Evolutionary conservation across 2,113 vertebrate genomes (phyloP).

Genomic region (Ondatra zibethicus): DNA sequence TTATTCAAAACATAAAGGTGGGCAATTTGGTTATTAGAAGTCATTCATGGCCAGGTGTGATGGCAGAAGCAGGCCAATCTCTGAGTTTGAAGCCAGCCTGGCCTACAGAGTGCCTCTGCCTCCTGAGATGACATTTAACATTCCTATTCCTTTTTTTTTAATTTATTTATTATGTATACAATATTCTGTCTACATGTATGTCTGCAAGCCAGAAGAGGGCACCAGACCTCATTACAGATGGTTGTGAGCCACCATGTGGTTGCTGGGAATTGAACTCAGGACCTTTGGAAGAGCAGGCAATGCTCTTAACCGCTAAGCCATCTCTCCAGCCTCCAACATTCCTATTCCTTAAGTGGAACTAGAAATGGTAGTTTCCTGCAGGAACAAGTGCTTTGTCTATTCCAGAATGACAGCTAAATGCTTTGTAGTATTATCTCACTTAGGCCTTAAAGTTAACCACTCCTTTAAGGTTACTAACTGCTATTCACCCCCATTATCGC

Average conservation of each 20-base stretch:
- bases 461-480: not conserved
- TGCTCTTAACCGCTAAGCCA: too few relatives aligned
- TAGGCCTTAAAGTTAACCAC: conserved; percentile 42
- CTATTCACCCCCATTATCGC: not conserved
- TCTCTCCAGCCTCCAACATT: too few relatives aligned
- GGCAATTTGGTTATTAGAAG: conserved; percentile 46
- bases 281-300: too few relatives aligned
- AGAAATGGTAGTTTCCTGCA: not conserved
- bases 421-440: not conserved
- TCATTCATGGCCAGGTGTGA: not conserved
- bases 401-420: not conserved
- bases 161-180: too few relatives aligned
- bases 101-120: not conserved
- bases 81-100: not conserved
- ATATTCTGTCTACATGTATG: too few relatives aligned
- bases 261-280: too few relatives aligned
- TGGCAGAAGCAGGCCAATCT: not conserved
- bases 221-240: too few relatives aligned
- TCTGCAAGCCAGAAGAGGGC: too few relatives aligned
- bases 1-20: conserved; percentile 20
- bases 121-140: not conserved
- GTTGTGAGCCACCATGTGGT: too few relatives aligned
- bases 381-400: not conserved
- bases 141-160: too few relatives aligned
- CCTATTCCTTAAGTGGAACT: not conserved